phyloP scores from a whole-genome alignment of 2,797 vertebrate species.

The Ctenopoma kingsleyae region DNA sequence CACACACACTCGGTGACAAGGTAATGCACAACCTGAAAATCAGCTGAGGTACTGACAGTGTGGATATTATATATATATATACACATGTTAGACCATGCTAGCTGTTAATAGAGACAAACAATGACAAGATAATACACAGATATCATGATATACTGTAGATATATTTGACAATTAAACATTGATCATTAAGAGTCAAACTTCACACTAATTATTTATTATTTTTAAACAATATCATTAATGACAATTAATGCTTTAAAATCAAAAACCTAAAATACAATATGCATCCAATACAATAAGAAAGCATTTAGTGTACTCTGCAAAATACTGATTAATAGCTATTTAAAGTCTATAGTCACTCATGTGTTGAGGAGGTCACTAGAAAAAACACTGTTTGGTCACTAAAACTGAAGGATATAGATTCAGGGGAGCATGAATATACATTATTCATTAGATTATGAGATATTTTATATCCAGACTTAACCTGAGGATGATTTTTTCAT shows the following conservation, averaged over 20 bases:
- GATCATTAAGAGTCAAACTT: background rate
- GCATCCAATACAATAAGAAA: background rate
- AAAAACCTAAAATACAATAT: background rate
- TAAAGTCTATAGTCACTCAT: background rate
- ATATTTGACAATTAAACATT: background rate
- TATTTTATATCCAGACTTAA: too few relatives aligned
- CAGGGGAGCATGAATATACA: background rate
- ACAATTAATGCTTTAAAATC: background rate
- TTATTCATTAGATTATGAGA: too few relatives aligned
- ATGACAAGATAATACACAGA: background rate
- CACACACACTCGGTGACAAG: conserved; percentile 40
- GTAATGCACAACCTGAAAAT: conserved; percentile 45
- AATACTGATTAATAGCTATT: background rate
- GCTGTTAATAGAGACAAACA: conserved; percentile 7
- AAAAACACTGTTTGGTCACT: too few relatives aligned
- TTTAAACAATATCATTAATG: background rate
- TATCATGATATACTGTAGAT: background rate
- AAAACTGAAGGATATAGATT: background rate
- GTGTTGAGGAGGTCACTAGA: background rate
- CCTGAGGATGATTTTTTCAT: too few relatives aligned
- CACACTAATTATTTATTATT: background rate
- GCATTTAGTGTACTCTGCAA: background rate
- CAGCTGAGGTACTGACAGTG: conserved; percentile 8
- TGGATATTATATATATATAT: too few relatives aligned
- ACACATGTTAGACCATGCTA: conserved; percentile 2